phyloP scores from a whole-genome alignment of 2,888 invertebrate species.

The Amphipoea oculea region DNA sequence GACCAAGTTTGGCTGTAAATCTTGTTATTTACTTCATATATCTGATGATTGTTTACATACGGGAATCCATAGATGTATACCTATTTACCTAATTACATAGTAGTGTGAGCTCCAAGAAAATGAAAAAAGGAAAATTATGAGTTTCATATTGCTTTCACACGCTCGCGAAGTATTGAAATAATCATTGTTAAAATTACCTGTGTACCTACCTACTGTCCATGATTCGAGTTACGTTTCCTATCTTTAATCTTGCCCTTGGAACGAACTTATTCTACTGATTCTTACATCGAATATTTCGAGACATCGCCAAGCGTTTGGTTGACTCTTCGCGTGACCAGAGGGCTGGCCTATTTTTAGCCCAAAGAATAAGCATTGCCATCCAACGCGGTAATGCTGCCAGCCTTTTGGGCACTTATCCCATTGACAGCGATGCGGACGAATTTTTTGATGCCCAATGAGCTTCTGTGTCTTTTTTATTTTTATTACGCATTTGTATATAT shows the following conservation, averaged over 20 bases:
- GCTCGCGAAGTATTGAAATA: not conserved
- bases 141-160: not conserved
- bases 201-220: not conserved
- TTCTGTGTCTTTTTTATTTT: no score
- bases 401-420: no score
- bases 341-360: no score
- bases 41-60: not conserved
- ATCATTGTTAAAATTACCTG: not conserved
- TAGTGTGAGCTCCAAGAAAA: not conserved
- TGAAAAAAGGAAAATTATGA: not conserved
- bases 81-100: not conserved
- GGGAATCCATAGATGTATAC: not conserved
- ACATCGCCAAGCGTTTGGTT: no score
- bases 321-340: no score
- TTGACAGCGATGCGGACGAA: no score
- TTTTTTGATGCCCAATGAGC: no score
- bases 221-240: not conserved
- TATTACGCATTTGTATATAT: no score
- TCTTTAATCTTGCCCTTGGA: not conserved
- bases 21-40: conserved; percentile 37
- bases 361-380: no score
- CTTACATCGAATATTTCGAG: no score
- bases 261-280: not conserved
- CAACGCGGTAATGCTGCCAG: no score
- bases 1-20: conserved; percentile 39